Conservation (phyloP, 1,140 invertebrate species). For the Rhopalosiphum padi region DNA sequence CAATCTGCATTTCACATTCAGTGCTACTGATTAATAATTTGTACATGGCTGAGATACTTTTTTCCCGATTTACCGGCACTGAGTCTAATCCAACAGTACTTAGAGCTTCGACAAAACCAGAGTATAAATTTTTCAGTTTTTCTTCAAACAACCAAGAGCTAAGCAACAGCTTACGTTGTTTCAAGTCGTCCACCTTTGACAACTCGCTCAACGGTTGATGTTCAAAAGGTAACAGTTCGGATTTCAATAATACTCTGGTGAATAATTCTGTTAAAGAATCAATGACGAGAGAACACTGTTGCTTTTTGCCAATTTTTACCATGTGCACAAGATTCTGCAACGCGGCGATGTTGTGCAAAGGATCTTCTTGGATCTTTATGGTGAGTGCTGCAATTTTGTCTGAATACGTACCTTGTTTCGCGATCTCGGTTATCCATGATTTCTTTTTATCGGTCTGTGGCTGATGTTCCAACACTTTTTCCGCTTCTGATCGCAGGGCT, state of each 20-base stretch:
- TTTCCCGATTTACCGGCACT: conserved; percentile 81
- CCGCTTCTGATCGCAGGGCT: conserved; percentile 56
- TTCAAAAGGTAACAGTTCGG: conserved; percentile 78
- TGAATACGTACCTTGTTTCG: conserved; percentile 79
- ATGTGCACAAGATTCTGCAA: conserved; percentile 77
- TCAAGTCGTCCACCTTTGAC: conserved; percentile 62
- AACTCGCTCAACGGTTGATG: conserved; percentile 68
- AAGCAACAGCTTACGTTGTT: conserved; percentile 65
- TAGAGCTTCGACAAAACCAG: conserved; percentile 73
- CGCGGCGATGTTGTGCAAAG: conserved; percentile 78
- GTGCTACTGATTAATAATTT: conserved; percentile 82
- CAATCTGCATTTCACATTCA: conserved; percentile 87
- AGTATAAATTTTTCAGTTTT: conserved; percentile 79
- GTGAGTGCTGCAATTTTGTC: conserved; percentile 89
- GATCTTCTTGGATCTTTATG: conserved; percentile 83
- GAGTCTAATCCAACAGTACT: conserved; percentile 72
- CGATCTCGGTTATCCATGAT: conserved; percentile 80
- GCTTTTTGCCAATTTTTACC: conserved; percentile 82
- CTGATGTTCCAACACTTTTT: conserved; percentile 56
- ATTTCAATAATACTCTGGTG: conserved; percentile 76
- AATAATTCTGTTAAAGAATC: conserved; percentile 81
- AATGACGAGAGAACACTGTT: conserved; percentile 68
- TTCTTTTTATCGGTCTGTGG: neutral
- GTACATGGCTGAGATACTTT: conserved; percentile 79
- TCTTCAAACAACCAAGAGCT: conserved; percentile 81